phyloP scores from a whole-genome alignment of 2,888 invertebrate genomes.

The Eilema depressum region DNA sequence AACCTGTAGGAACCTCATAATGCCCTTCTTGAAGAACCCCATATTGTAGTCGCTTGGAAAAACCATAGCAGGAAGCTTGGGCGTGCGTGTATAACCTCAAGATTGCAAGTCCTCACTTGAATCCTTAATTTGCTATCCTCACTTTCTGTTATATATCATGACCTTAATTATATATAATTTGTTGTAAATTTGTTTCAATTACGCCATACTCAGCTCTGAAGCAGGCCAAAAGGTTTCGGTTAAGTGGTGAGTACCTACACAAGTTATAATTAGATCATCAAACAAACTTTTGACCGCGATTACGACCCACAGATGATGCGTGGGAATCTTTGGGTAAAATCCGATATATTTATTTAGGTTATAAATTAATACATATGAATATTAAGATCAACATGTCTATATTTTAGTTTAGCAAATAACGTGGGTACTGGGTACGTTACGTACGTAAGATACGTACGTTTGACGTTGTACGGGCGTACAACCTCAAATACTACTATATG shows the following conservation, averaged over 20 bases:
- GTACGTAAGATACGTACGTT: no score
- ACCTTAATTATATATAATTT: not conserved
- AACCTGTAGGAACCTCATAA: no score
- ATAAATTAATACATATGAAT: not conserved
- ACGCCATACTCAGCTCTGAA: not conserved
- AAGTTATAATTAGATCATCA: conserved; percentile 1
- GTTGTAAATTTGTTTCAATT: not conserved
- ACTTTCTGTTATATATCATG: not conserved
- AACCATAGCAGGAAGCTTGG: no score
- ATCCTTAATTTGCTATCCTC: not conserved
- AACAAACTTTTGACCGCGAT: not conserved
- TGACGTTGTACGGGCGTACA: no score
- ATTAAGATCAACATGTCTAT: not conserved
- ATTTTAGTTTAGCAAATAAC: no score
- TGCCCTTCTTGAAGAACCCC: no score
- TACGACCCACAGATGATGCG: not conserved
- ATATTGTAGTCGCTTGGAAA: no score
- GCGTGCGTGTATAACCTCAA: no score
- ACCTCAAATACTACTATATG: no score
- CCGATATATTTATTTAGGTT: not conserved
- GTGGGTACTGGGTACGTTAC: no score
- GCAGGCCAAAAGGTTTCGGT: not conserved
- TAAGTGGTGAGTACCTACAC: not conserved
- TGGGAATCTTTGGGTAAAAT: not conserved
- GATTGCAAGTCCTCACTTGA: no score